phyloP scores from a whole-genome alignment of 2,113 vertebrate genomes.

The Hypocryptadius cinnamomeus region DNA sequence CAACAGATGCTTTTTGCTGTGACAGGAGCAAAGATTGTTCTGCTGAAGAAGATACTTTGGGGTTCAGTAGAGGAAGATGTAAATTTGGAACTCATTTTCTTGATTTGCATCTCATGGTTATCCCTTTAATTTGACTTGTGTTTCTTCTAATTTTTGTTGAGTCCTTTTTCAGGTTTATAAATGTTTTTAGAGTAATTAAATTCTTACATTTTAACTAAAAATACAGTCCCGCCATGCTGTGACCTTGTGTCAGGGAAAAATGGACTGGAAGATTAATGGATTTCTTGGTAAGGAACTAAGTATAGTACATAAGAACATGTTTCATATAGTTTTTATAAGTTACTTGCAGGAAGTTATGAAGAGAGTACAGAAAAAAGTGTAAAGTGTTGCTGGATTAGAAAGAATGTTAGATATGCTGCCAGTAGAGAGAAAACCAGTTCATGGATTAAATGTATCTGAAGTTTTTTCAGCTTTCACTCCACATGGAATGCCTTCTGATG shows the following conservation, averaged over 20 bases:
- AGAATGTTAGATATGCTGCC: neutral
- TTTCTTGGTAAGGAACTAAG: neutral
- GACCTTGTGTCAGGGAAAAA: neutral
- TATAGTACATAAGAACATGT: neutral
- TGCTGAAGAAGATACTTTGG: neutral
- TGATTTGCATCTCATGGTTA: neutral
- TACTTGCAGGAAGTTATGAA: neutral
- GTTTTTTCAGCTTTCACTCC: neutral
- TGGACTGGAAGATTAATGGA: neutral
- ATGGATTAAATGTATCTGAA: neutral
- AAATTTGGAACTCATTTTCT: neutral
- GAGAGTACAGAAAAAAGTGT: neutral
- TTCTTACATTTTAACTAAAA: neutral
- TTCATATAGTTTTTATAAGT: neutral
- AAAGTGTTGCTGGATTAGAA: neutral
- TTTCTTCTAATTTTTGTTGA: neutral
- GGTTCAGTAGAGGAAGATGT: neutral
- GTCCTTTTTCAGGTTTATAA: neutral
- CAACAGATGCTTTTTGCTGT: neutral
- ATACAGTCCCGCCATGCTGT: neutral
- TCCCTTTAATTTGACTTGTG: neutral
- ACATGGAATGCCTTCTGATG: conserved; percentile 25
- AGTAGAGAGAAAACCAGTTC: neutral
- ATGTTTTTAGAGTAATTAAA: neutral
- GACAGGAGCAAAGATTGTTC: neutral